A percentile compares a stretch with the other conserved stretches of the same genome.
These are phyloP conservation scores for Drosophila picticornis DNA, from an alignment of 2,888 invertebrate species.

Conservation along the genomic window DNA sequence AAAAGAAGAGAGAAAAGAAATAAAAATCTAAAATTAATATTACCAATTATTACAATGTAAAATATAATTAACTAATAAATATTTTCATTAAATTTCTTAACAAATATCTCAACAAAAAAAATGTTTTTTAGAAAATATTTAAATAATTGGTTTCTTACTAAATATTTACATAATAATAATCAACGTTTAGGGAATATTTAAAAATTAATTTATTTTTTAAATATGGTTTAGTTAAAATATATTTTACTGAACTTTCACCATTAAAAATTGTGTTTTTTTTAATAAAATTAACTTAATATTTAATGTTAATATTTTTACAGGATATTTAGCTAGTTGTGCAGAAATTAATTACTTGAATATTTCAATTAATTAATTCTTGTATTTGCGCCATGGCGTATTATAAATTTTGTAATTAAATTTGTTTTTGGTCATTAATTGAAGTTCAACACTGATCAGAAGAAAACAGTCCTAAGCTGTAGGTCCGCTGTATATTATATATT, in stretches of 20 bases:
- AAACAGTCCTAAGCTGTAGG: not conserved
- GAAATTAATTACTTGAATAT: not conserved
- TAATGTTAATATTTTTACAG: not conserved
- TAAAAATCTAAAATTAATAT: not conserved
- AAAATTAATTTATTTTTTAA: not conserved
- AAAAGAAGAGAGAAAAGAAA: no score
- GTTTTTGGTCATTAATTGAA: not conserved
- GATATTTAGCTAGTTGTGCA: not conserved
- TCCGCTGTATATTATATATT: not conserved
- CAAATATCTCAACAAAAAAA: not conserved
- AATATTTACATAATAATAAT: not conserved
- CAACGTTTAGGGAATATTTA: fast-evolving
- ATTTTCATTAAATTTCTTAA: not conserved
- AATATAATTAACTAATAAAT: not conserved
- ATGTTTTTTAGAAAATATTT: not conserved
- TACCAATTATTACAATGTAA: not conserved
- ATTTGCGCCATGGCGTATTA: not conserved
- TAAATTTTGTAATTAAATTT: conserved; percentile 1
- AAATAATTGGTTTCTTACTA: not conserved
- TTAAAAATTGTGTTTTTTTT: fast-evolving
- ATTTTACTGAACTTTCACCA: not conserved
- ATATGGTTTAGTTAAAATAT: not conserved
- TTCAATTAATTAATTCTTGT: not conserved
- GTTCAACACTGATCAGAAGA: not conserved
- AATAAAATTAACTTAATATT: not conserved